A percentile compares a stretch with the other conserved stretches of the same genome.
These are phyloP conservation scores for Dione juno DNA, from an alignment of 2,888 invertebrate genomes.

Conservation along the genomic window DNA sequence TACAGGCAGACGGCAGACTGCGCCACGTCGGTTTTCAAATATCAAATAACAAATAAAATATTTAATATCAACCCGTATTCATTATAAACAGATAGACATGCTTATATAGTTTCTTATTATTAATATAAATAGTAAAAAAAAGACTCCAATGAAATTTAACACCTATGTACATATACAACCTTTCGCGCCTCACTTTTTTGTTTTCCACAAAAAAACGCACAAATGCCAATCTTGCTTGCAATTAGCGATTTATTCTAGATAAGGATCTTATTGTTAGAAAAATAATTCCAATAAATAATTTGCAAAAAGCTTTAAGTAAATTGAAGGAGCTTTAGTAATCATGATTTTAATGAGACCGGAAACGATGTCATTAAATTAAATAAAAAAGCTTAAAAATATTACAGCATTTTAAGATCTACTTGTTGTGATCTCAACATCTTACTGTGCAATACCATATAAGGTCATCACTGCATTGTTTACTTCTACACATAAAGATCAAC, in stretches of 20 bases:
- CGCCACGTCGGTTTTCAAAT: too few species aligned
- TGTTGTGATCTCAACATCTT: not conserved
- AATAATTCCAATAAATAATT: not conserved
- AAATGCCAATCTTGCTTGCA: not conserved
- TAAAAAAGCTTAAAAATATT: not conserved
- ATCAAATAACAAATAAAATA: too few species aligned
- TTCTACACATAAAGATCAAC: conserved; percentile 42
- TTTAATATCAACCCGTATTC: too few species aligned
- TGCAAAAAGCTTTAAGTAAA: not conserved
- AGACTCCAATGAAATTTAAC: not conserved
- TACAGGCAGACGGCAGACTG: too few species aligned
- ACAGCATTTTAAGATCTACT: conserved; percentile 2
- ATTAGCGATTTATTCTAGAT: not conserved
- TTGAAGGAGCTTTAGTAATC: not conserved
- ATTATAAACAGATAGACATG: too few species aligned
- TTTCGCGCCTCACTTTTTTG: not conserved
- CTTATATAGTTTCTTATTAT: not conserved
- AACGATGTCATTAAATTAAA: not conserved
- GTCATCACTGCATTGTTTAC: conserved; percentile 32
- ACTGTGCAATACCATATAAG: conserved; percentile 38
- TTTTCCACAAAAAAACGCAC: not conserved
- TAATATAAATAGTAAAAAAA: not conserved
- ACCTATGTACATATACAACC: not conserved
- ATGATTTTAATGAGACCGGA: conserved; percentile 6
- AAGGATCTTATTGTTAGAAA: not conserved